Base-by-base conservation (phyloP, 1,140 invertebrate genomes). In the Pseudobourletiella spinata region DNA sequence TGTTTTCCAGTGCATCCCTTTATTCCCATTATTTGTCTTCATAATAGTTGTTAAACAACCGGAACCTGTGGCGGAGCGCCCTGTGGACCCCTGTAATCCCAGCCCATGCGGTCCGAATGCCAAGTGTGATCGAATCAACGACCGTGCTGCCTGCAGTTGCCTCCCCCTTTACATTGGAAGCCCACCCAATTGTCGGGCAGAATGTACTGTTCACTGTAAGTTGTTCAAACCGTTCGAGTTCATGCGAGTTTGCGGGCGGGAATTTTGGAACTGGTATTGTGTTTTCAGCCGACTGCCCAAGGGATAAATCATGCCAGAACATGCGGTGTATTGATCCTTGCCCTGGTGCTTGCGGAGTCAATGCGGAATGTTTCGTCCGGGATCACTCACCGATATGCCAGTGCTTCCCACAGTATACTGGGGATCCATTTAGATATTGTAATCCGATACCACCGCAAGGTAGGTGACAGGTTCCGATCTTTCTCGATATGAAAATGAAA, bases 51-150 rank as follows among this genome's bases (percentile, higher is more conserved):
- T 60, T 57, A 63, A 68, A 26, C 42, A 65, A 18, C 68, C 64
- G 20, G 62, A 67, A 44, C 73, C 76, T 74, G 71, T 74, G 22
- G 77, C 78, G 65, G 32, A 28, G 14, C 2, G 28, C 52, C 82
- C 83, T 63, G 78, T 86, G 66, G 80, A 90, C 75, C 87, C 86
- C 2, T 92, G 89, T 73, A 83, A 84, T 71, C 87, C 87, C 24
- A 87, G 85, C 22, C 88, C 88, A 1, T 91, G 89, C 70, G 82
- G 83, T 44, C 80, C 80, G 20, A 88, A 89, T 68, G 68, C 72
- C 0, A 42, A 59, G 3, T 73, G 72, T 57, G 78, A 80, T 69
- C 84, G 85, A 73, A 78, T 79, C 56, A 80, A 82, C 65, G 79
- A 81, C 30, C 80, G 82, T 28, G 84, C 83, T 25, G 78, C 83